A percentile compares a stretch with the other conserved stretches of the same genome.
phyloP scores from a whole-genome alignment of 2,113 vertebrate species.

The Onychorhynchus coronatus region DNA sequence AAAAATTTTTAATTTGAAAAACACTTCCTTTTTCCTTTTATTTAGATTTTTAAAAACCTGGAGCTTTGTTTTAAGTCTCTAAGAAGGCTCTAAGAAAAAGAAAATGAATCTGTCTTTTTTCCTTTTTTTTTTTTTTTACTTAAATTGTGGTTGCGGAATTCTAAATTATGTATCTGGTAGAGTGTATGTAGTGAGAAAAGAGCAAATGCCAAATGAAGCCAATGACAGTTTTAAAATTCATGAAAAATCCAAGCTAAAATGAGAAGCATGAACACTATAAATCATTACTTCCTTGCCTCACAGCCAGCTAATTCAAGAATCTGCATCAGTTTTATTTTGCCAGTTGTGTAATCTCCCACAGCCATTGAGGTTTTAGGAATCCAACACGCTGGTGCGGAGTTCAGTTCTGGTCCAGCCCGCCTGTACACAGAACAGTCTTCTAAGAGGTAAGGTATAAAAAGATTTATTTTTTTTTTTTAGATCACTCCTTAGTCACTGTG shows the following conservation, averaged over 20 bases:
- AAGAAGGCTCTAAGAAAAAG: background rate
- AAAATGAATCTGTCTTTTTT: background rate
- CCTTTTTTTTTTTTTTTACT: background rate
- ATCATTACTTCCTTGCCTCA: conserved; percentile 53
- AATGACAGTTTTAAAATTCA: conserved; percentile 66
- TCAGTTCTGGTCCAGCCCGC: background rate
- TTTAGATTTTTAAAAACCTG: background rate
- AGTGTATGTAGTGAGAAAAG: conserved; percentile 60
- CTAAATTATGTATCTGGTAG: conserved; percentile 58
- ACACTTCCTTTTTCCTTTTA: background rate
- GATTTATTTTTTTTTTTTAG: background rate
- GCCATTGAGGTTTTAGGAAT: background rate
- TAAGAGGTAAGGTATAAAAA: background rate
- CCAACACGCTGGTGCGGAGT: background rate
- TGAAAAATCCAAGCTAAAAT: conserved; percentile 65
- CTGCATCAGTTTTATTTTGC: conserved; percentile 46
- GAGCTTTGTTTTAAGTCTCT: conserved; percentile 2
- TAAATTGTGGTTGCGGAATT: conserved; percentile 49
- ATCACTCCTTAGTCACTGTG: background rate
- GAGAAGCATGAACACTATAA: conserved; percentile 66
- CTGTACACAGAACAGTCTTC: background rate
- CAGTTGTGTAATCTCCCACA: conserved; percentile 46
- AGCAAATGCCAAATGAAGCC: conserved; percentile 66
- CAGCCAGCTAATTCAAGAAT: conserved; percentile 55
- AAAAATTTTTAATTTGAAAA: background rate